Evolutionary conservation across 2,113 vertebrate species (phyloP), one percentile per base, ranked within the genome.

Genomic region (Herpailurus yagouaroundi): DNA sequence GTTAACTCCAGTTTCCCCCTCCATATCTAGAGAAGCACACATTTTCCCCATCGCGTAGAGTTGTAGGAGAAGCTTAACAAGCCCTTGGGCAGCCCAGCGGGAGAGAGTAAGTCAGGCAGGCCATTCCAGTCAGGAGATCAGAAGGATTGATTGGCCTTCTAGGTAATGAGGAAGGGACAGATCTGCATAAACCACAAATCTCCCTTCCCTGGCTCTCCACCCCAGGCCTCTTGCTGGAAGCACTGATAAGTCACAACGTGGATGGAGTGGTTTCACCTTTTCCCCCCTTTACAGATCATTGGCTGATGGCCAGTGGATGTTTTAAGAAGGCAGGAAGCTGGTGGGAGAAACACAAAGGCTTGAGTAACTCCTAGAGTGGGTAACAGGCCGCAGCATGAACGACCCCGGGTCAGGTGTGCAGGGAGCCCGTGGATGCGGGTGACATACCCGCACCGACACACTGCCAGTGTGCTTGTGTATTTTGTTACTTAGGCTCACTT

Each of bases 371-470:
- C 57, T 73, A 8, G 57, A 55, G 38, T 36, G 83, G 45, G 60
- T n/a, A n/a, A 55, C 12, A 29, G 77, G 52, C 71, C 36, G 5
- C 0, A 5, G 18, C 15, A 1, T 5, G 55, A 60, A 5, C 5
- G 60, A 7, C 57, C 31, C 0, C 3, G 5, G 33, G 38, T 0
- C 82, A 57, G 33, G 63, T 4, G 10, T 60, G 31, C 15, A 1
- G 1, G 0, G 23, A 25, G 19, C 64, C 63, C 14, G 0, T 4
- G 57, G 10, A 4, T 1, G 0, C 23, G 5, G 25, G 4, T 69
- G 73, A 16, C 4, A 4, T 3, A 1, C 27, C 27, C 5, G 5
- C 3, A 5, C 3, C 48, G 45, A 83, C n/a, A 38, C 63, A 25
- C 9, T 13, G 2, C 33, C 3, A 13, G 4, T 23, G 66, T 12